Evolutionary conservation across 2,888 invertebrate species (phyloP).

Genomic region (Endomychus coccineus): DNA sequence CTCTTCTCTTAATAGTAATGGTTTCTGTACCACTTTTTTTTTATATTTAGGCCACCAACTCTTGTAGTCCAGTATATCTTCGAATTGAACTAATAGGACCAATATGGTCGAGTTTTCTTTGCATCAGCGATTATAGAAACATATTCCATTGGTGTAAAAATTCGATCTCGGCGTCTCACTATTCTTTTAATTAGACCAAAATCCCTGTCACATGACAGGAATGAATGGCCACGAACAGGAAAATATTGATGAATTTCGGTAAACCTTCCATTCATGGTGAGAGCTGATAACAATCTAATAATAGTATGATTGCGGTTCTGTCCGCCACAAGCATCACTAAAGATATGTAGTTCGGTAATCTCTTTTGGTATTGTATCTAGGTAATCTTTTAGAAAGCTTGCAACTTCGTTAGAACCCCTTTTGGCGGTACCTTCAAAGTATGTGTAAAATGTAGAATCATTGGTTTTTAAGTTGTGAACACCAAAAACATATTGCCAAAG

Average conservation of each 20-base stretch:
- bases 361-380: slow-evolving; percentile 15
- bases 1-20: slow-evolving; percentile 8
- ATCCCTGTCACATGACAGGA: slow-evolving; percentile 21
- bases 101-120: slow-evolving; percentile 15
- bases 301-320: slow-evolving; percentile 21
- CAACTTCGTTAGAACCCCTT: slow-evolving; percentile 22
- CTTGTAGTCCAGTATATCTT: background rate
- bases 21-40: slow-evolving; percentile 4
- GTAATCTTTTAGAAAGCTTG: slow-evolving; percentile 20
- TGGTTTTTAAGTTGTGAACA: background rate
- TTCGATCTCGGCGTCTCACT: slow-evolving; percentile 18
- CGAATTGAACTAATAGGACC: slow-evolving; percentile 12
- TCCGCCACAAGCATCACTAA: slow-evolving; percentile 21
- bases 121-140: slow-evolving; percentile 14
- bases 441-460: slow-evolving; percentile 3
- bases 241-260: slow-evolving; percentile 20
- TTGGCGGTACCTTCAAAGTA: slow-evolving; percentile 22
- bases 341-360: slow-evolving; percentile 19
- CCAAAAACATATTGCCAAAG: slow-evolving; percentile 14
- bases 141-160: slow-evolving; percentile 22
- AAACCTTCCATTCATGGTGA: slow-evolving; percentile 15
- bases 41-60: slow-evolving; percentile 5
- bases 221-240: slow-evolving; percentile 19
- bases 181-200: slow-evolving; percentile 20
- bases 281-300: slow-evolving; percentile 17